Base-by-base conservation (phyloP, 2,797 vertebrate genomes). In the Todus mexicanus region DNA sequence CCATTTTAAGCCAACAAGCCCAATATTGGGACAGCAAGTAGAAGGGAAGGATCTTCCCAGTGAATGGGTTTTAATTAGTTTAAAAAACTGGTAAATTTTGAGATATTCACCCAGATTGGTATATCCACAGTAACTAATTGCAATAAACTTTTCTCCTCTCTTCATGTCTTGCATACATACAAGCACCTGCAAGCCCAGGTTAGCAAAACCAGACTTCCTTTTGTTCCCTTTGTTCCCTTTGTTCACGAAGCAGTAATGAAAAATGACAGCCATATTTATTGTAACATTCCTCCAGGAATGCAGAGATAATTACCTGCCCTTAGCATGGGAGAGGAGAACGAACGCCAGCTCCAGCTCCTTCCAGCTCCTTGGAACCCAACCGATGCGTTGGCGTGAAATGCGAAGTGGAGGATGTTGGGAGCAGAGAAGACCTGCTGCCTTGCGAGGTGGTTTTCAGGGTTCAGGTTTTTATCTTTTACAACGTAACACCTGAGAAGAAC, bases 211-310 rank as follows among this genome's bases (percentile, higher is more conserved):
- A 37, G 78, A 79, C 82, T 94, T 94, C 12, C 94, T 94, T 93
- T 95, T 93, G 95, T 97, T 97, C 96, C 71, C 95, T 95, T 95
- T 92, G 87, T 95, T 97, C 88, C 69, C 95, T 95, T 96, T 96
- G 96, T 96, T 96, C 96, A 42, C 81, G 31, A 3, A 19, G 92
- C 89, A 59, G 81, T 92, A 94, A 95, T 89, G 96, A 97, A 92
- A 96, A 96, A 92, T 94, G 96, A 96, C 96, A 97, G 95, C 94
- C 94, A 94, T 96, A 89, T 96, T 96, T 95, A 95, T 93, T 90
- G 95, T 84, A 92, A 94, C 86, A 40, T 92, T 96, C 95, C 93
- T 90, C 37, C 92, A 96, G 96, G 96, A 97, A 95, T 70, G 94
- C 94, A 89, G 95, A 89, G 90, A 94, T 96, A 96, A 96, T 95